Base-by-base conservation (phyloP, 1,140 invertebrate species). In the Lepidotrigona ventralis region DNA sequence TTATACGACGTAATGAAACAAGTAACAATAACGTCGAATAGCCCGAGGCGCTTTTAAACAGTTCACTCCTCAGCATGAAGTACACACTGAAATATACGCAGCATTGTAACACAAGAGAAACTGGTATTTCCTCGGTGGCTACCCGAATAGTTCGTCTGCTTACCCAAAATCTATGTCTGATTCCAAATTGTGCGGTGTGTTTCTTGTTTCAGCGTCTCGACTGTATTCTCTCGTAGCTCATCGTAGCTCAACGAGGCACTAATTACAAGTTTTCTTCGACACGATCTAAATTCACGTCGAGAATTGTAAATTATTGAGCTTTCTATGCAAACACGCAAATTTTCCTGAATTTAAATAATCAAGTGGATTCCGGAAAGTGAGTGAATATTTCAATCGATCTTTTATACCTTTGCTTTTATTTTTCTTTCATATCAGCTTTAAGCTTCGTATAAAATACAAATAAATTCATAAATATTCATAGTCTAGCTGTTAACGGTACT, bases 41-140 rank as follows among this genome's bases (percentile, higher is more conserved):
- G 73, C 80, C 15, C 19, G 5, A 6, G 19, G 73, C 26, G 33
- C 14, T 69, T 76, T 77, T 82, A 68, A 21, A 64, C 15, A 46
- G 9, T 23, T 26, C 63, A 2, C n/a, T 14, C 4, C 29, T 4
- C 19, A 8, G 11, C 12, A 11, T 29, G 64, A 58, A 53, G n/a
- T 63, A 60, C 26, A n/a, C 26, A 46, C 15, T 33, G 51, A 82
- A 76, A 69, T 33, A 26, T n/a, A 29, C 9, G 19, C 15, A 53
- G 46, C 33, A 54, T 76, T 69, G 2, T 23, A 82, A 60, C 73
- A 60, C 73, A 69, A 69, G 39, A 77, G 54, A 12, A 46, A 77
- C 11, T 53, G 26, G 23, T 17, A 68, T 70, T 69, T 23, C 26
- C 64, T 70, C 46, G 3, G 53, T 19, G 80, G 64, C 39, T 60